Conservation (phyloP, 2,797 vertebrate genomes). For the Bryconaethiops microstoma region DNA sequence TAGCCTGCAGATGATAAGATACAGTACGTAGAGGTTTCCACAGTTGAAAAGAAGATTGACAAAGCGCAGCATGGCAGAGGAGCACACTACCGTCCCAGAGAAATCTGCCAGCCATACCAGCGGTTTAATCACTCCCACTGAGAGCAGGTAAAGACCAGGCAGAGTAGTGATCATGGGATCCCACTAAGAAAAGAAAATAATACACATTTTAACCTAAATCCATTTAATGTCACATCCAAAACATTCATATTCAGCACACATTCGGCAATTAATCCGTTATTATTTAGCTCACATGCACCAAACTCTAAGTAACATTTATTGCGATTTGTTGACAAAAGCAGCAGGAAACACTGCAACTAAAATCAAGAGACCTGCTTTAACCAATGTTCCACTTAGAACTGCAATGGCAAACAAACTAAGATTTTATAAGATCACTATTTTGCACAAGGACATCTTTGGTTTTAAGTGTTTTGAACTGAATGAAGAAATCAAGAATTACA, state of each 20-base stretch:
- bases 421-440: too few relatives aligned
- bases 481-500: too few relatives aligned
- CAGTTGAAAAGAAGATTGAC: conserved; percentile 94
- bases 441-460: too few relatives aligned
- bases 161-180: conserved; percentile 97
- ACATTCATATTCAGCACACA: not conserved
- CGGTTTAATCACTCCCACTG: conserved; percentile 89
- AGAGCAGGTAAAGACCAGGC: conserved; percentile 91
- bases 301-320: not conserved
- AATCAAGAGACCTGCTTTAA: not conserved
- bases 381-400: not conserved
- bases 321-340: not conserved
- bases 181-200: conserved; percentile 78
- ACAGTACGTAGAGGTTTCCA: conserved; percentile 91
- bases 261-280: not conserved
- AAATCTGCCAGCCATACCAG: conserved; percentile 86
- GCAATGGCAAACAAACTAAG: too few relatives aligned
- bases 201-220: not conserved
- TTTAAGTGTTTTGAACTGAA: too few relatives aligned
- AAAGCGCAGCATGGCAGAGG: conserved; percentile 91
- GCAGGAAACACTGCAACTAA: not conserved
- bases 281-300: not conserved
- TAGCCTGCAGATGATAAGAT: conserved; percentile 86
- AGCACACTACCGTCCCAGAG: conserved; percentile 85
- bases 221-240: not conserved